A percentile compares a stretch with the other conserved stretches of the same genome.
Conservation (phyloP, 2,797 vertebrate species). For the Myoxocephalus aenaeus region DNA sequence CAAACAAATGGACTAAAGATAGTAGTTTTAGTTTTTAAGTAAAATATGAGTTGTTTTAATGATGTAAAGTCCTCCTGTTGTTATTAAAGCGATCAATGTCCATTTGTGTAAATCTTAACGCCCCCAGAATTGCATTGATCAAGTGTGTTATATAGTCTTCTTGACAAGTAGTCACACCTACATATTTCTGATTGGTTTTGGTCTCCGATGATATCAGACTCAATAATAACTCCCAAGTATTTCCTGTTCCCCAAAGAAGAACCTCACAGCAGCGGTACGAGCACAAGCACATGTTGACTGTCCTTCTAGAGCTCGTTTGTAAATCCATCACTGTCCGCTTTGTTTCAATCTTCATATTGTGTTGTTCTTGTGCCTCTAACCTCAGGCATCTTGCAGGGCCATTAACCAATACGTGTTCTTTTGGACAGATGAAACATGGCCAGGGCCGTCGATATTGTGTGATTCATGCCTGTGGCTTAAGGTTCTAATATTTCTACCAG, state of each 20-base stretch:
- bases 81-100: neutral
- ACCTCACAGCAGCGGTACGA: no score
- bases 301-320: neutral
- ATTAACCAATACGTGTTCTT: slow-evolving; percentile 60
- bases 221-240: neutral
- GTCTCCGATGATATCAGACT: neutral
- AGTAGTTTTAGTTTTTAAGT: neutral
- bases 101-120: neutral
- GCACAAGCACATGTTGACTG: neutral
- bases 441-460: slow-evolving; percentile 53
- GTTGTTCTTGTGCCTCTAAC: slow-evolving; percentile 43
- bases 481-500: slow-evolving; percentile 71
- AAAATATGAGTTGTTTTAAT: neutral
- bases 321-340: slow-evolving; percentile 31
- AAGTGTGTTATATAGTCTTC: neutral
- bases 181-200: neutral
- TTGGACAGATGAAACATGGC: slow-evolving; percentile 70
- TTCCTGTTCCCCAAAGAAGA: neutral
- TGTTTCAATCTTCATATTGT: slow-evolving; percentile 59
- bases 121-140: neutral
- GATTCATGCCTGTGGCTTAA: slow-evolving; percentile 75
- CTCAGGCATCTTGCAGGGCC: slow-evolving; percentile 55
- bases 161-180: neutral
- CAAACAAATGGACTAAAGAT: neutral
- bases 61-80: neutral